These are phyloP conservation scores for Sterna hirundo DNA, from an alignment of 2,113 vertebrate species.

Conservation along the genomic window DNA sequence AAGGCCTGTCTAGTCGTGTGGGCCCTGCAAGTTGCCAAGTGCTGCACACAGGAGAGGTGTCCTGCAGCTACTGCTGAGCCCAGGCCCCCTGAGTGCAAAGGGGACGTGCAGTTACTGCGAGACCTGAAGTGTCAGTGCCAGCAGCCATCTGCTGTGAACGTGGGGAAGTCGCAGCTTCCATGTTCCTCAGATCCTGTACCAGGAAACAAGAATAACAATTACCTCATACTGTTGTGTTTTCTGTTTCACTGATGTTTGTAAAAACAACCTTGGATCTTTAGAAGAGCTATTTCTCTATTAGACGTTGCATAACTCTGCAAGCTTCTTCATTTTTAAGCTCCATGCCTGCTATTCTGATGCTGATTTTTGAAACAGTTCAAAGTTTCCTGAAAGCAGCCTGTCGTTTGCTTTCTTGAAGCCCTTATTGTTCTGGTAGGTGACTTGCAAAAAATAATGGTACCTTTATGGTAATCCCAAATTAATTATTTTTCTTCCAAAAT, in stretches of 20 bases:
- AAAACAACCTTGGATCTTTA: neutral
- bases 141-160: neutral
- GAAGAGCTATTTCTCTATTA: neutral
- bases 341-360: neutral
- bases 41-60: accelerated
- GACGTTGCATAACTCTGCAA: neutral
- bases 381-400: neutral
- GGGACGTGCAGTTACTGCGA: neutral
- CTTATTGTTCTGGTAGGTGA: neutral
- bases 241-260: neutral
- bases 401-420: neutral
- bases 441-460: neutral
- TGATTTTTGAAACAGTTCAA: neutral
- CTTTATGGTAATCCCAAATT: neutral
- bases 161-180: neutral
- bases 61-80: neutral
- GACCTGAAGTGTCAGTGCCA: neutral
- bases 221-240: neutral
- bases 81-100: neutral
- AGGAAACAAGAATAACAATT: slow-evolving; percentile 6
- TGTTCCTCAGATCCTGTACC: neutral
- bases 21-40: neutral
- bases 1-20: accelerated
- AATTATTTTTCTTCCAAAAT: neutral
- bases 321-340: neutral